Evolutionary conservation across 64 coral and sea anemone species (phyloP).

Genomic region (Anthopleura sola): DNA sequence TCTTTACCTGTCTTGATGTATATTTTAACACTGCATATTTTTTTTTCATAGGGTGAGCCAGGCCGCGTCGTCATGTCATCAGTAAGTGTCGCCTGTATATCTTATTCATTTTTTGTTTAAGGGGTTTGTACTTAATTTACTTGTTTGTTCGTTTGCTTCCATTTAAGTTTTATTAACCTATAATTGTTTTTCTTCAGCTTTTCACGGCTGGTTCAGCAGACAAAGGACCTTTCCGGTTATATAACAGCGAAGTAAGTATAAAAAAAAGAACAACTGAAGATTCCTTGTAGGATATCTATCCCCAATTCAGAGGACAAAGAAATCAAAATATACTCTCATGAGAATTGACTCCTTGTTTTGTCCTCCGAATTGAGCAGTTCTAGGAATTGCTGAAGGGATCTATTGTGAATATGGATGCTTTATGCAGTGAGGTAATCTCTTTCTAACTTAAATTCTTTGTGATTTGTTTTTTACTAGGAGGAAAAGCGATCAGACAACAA

Average conservation of each 20-base stretch:
- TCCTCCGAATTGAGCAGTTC: background rate
- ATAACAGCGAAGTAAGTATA: background rate
- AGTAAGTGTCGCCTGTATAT: background rate
- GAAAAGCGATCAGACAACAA: background rate
- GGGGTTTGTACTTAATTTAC: background rate
- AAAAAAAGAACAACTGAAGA: background rate
- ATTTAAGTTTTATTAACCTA: no score
- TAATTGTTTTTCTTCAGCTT: background rate
- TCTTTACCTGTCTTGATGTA: background rate
- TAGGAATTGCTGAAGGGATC: no score
- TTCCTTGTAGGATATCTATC: no score
- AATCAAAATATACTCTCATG: no score
- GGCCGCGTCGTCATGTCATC: slow-evolving; percentile 12
- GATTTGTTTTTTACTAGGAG: background rate
- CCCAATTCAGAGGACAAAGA: no score
- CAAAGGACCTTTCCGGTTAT: slow-evolving; percentile 38
- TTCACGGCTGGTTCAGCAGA: background rate
- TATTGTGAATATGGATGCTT: no score
- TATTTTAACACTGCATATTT: background rate
- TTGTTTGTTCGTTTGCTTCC: background rate
- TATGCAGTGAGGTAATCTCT: no score
- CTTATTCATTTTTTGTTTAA: no score
- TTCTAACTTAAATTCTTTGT: background rate
- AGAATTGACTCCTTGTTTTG: no score
- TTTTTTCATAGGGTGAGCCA: background rate